phyloP scores from a whole-genome alignment of 2,797 vertebrate genomes.

The Podarcis lilfordi region DNA sequence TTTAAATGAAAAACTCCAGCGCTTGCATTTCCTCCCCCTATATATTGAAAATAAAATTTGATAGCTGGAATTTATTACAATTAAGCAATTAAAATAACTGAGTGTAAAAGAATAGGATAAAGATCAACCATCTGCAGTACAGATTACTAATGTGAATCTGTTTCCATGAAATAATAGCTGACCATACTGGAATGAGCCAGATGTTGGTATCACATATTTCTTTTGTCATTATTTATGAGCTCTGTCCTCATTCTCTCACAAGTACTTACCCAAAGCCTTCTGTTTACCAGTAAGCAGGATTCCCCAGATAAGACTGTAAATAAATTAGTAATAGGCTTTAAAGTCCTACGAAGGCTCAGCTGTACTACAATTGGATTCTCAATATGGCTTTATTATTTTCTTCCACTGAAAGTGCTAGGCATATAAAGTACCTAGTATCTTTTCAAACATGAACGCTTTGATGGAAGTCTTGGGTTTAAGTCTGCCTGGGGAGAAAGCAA shows the following conservation, averaged over 20 bases:
- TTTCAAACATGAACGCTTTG: background rate
- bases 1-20: background rate
- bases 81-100: conserved; percentile 22
- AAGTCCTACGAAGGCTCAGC: conserved; percentile 9
- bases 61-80: conserved; percentile 6
- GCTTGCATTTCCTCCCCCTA: background rate
- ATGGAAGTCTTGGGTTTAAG: background rate
- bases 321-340: conserved; percentile 29
- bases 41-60: conserved; percentile 3
- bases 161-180: conserved; percentile 24
- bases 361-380: conserved; percentile 11
- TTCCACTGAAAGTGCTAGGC: background rate
- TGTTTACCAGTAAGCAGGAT: conserved; percentile 25
- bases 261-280: conserved; percentile 19
- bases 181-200: conserved; percentile 22
- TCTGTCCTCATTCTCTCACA: conserved; percentile 16
- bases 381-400: background rate
- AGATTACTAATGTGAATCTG: conserved; percentile 4
- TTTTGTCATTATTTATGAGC: conserved; percentile 36
- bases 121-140: conserved; percentile 2
- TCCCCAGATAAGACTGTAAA: conserved; percentile 14
- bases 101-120: background rate
- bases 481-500: no score
- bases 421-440: background rate
- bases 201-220: conserved; percentile 21